These are phyloP conservation scores for Chionodraco myersi DNA, from an alignment of 2,113 vertebrate species.

Conservation along the genomic window DNA sequence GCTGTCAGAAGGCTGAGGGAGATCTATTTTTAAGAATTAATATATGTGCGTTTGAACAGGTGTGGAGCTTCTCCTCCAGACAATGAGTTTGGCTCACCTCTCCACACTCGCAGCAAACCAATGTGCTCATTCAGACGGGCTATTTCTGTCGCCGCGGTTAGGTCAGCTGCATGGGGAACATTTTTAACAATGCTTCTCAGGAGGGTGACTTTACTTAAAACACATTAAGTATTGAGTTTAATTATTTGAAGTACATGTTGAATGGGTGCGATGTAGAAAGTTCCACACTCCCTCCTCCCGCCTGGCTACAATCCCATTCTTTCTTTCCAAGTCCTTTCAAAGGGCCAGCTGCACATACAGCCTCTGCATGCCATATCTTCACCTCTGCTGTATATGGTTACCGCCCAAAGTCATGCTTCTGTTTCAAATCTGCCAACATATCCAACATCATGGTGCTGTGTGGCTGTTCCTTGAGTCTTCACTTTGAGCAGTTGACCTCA, in stretches of 20 bases:
- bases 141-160: slow-evolving; percentile 44
- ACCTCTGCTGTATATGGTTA: slow-evolving; percentile 22
- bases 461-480: slow-evolving; percentile 31
- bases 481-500: slow-evolving; percentile 35
- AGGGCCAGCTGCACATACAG: slow-evolving; percentile 39
- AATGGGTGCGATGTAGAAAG: slow-evolving; percentile 21
- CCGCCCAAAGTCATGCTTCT: slow-evolving; percentile 24
- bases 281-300: neutral
- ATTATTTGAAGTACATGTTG: neutral
- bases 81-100: slow-evolving; percentile 74
- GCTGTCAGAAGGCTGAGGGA: slow-evolving; percentile 32
- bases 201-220: neutral
- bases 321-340: slow-evolving; percentile 18
- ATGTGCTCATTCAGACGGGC: slow-evolving; percentile 31
- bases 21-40: slow-evolving; percentile 79
- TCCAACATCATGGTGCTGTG: slow-evolving; percentile 8
- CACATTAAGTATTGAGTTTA: neutral
- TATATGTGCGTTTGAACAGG: slow-evolving; percentile 74
- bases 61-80: slow-evolving; percentile 71
- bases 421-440: slow-evolving; percentile 23
- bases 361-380: slow-evolving; percentile 40
- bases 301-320: neutral
- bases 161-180: slow-evolving; percentile 44
- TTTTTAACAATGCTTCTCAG: slow-evolving; percentile 24
- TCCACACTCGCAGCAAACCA: slow-evolving; percentile 61